Percentiles rank a stretch among this genome's conserved stretches.
Conservation (phyloP, 2,888 invertebrate species). For the Drosophila glabriapex region DNA sequence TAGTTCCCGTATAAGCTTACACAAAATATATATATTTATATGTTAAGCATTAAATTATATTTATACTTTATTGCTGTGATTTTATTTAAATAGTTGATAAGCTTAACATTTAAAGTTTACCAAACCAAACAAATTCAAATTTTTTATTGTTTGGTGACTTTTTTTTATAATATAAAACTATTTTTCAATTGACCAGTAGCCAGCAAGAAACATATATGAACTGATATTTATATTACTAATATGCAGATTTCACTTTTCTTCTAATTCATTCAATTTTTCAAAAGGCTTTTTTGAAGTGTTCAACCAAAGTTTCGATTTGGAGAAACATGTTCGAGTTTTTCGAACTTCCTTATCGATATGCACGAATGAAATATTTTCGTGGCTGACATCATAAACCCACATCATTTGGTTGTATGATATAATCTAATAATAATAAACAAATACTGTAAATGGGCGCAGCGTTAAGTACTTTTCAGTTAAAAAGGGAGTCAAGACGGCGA, state of each 20-base stretch:
- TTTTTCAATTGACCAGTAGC: not conserved
- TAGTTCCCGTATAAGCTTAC: too few relatives aligned
- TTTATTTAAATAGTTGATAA: not conserved
- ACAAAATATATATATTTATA: too few relatives aligned
- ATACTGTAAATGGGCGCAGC: conserved; percentile 36
- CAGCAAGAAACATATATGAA: not conserved
- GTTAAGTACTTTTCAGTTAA: conserved; percentile 7
- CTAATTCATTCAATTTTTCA: not conserved
- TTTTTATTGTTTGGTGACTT: not conserved
- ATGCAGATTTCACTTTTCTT: not conserved
- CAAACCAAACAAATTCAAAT: not conserved
- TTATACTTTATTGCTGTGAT: not conserved
- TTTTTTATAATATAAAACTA: too few relatives aligned
- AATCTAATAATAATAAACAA: conserved; percentile 36
- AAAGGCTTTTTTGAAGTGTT: not conserved
- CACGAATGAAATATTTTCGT: not conserved
- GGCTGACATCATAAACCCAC: conserved; percentile 28
- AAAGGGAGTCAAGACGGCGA: conserved; percentile 34
- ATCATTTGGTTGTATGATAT: not conserved
- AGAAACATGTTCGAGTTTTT: not conserved
- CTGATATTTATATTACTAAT: not conserved
- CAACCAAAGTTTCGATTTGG: not conserved
- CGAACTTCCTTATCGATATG: conserved; percentile 8
- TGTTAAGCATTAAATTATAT: not conserved
- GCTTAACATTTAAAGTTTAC: not conserved